Percentiles rank a stretch among this genome's conserved stretches.
These are phyloP conservation scores for Leiothrix lutea DNA, from an alignment of 2,113 vertebrate species.

Conservation along the genomic window DNA sequence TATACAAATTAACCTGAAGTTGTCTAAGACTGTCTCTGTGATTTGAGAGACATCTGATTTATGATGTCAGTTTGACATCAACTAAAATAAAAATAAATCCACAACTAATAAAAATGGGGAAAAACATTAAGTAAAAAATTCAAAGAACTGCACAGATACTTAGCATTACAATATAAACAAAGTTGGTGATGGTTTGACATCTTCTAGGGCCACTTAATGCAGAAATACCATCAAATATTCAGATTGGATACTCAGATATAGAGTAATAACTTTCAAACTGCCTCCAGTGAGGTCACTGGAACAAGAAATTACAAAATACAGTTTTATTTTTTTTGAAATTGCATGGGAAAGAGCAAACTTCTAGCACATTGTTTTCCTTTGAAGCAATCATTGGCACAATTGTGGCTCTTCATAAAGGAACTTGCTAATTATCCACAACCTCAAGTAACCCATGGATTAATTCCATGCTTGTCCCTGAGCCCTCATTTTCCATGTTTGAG, in stretches of 20 bases:
- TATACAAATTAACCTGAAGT: not conserved
- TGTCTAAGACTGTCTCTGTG: not conserved
- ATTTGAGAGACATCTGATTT: not conserved
- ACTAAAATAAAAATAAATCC: not conserved
- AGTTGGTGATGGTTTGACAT: not conserved
- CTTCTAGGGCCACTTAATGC: not conserved
- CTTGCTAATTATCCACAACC: not conserved
- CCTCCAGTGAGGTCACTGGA: not conserved
- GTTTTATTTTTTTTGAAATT: not conserved
- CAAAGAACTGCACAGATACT: not conserved
- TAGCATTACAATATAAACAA: not conserved
- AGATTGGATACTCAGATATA: not conserved
- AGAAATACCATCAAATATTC: not conserved
- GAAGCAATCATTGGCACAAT: not conserved
- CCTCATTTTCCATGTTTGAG: not conserved
- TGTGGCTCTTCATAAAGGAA: not conserved
- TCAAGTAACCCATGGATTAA: not conserved
- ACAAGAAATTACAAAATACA: not conserved
- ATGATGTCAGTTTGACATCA: not conserved
- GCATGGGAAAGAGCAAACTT: not conserved
- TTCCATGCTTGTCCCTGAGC: not conserved
- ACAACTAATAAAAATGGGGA: not conserved
- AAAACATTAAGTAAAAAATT: not conserved
- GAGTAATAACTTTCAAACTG: not conserved
- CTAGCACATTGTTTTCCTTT: not conserved